A percentile compares a stretch with the other conserved stretches of the same genome.
These are phyloP conservation scores for Eublepharis macularius DNA, from an alignment of 2,113 vertebrate species.

Conservation along the genomic window DNA sequence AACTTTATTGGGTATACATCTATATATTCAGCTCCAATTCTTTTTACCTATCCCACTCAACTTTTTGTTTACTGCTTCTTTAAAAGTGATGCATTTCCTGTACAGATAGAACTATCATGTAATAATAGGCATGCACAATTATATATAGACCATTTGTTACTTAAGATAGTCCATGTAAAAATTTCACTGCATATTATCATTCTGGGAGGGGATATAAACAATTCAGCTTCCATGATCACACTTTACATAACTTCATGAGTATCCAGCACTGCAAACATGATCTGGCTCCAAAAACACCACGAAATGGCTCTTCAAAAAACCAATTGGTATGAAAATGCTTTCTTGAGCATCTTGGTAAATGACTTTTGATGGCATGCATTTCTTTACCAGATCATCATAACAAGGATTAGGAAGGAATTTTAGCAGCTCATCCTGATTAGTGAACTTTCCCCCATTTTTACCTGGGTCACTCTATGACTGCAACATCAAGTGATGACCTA, in stretches of 20 bases:
- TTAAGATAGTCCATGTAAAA: neutral
- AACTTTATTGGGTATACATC: neutral
- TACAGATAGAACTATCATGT: neutral
- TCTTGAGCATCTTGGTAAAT: too few species aligned
- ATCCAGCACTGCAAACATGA: too few species aligned
- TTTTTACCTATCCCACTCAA: slow-evolving; percentile 8
- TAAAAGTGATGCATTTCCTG: neutral
- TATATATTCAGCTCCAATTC: neutral
- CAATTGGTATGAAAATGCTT: too few species aligned
- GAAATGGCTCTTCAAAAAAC: too few species aligned
- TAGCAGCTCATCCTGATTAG: neutral
- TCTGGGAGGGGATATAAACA: neutral
- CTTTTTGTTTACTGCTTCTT: neutral
- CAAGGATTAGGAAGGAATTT: too few species aligned
- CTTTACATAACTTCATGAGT: too few species aligned
- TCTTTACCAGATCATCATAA: too few species aligned
- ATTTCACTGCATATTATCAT: neutral
- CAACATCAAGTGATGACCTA: neutral
- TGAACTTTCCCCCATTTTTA: too few species aligned
- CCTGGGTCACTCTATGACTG: neutral
- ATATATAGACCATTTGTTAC: neutral
- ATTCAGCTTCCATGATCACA: neutral
- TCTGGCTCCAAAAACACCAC: too few species aligned
- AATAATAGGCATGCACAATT: neutral
- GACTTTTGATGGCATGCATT: too few species aligned